These are phyloP conservation scores for Coryphaenoides rupestris DNA, from an alignment of 2,113 vertebrate genomes.

Conservation along the genomic window DNA sequence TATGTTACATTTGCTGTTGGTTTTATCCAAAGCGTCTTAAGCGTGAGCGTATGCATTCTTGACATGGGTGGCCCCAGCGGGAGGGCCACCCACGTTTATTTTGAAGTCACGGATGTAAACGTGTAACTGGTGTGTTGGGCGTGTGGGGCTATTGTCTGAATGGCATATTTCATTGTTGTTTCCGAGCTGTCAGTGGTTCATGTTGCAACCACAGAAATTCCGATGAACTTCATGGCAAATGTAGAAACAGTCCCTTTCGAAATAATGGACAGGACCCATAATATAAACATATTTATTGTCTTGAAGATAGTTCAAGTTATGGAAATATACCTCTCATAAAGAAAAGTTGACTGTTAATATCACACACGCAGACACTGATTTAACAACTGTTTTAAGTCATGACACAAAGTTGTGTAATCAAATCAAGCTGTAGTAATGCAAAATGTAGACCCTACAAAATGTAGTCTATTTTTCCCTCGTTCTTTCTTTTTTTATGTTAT, in stretches of 20 bases:
- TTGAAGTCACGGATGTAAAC: no score
- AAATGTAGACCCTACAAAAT: no score
- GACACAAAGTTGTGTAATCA: slow-evolving; percentile 30
- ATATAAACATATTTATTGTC: slow-evolving; percentile 56
- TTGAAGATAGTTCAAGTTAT: slow-evolving; percentile 43
- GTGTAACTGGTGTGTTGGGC: neutral
- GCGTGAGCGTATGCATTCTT: no score
- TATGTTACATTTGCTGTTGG: no score
- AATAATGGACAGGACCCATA: slow-evolving; percentile 15
- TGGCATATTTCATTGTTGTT: neutral
- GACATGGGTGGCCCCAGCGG: no score
- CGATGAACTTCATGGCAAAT: neutral
- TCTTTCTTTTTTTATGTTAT: neutral
- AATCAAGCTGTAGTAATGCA: slow-evolving; percentile 15
- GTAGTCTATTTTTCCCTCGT: no score
- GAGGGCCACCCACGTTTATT: no score
- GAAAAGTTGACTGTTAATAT: slow-evolving; percentile 37
- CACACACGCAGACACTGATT: slow-evolving; percentile 27
- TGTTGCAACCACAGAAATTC: neutral
- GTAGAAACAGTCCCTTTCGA: neutral
- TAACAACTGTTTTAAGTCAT: slow-evolving; percentile 17
- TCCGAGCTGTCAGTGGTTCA: neutral
- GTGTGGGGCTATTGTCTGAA: neutral
- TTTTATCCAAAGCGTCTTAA: no score
- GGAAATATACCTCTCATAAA: slow-evolving; percentile 20